Percentiles rank a stretch among this genome's conserved stretches.
These are phyloP conservation scores for Cotesia vestalis DNA, from an alignment of 1,140 invertebrate genomes.

Conservation along the genomic window DNA sequence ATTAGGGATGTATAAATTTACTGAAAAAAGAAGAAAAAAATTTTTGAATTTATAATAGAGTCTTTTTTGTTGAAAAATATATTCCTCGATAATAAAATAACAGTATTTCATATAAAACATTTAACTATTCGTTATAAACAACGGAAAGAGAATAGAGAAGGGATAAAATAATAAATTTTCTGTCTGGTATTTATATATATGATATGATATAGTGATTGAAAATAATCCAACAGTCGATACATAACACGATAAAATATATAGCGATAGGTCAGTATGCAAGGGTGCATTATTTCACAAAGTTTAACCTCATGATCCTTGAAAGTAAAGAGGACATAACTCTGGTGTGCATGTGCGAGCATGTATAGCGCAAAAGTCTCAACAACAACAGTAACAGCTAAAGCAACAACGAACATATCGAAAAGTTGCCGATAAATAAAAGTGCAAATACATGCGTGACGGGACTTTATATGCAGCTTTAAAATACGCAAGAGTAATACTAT, in stretches of 20 bases:
- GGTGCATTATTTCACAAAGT: constrained; percentile 24
- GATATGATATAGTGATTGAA: constrained; percentile 20
- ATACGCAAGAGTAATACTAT: constrained; percentile 5
- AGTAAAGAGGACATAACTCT: constrained; percentile 53
- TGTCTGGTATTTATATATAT: not conserved
- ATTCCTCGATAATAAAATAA: too few relatives aligned
- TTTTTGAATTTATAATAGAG: too few relatives aligned
- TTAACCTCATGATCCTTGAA: constrained; percentile 49
- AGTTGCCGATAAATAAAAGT: constrained; percentile 39
- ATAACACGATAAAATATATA: constrained; percentile 20
- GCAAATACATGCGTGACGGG: constrained; percentile 23
- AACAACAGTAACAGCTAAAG: too few relatives aligned
- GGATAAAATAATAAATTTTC: constrained; percentile 28
- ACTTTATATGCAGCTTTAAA: constrained; percentile 28
- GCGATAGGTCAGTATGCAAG: constrained; percentile 35
- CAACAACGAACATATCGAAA: constrained; percentile 17
- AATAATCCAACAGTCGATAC: constrained; percentile 19
- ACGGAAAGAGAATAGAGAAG: constrained; percentile 18
- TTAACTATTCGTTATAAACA: not conserved
- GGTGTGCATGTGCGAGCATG: constrained; percentile 40
- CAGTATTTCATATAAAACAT: constrained; percentile 10
- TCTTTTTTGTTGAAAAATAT: too few relatives aligned
- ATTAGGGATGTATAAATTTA: too few relatives aligned
- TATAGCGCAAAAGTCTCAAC: constrained; percentile 3
- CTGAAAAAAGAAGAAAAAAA: too few relatives aligned